Conservation (phyloP, 2,888 invertebrate species). For the Sturmia bella region DNA sequence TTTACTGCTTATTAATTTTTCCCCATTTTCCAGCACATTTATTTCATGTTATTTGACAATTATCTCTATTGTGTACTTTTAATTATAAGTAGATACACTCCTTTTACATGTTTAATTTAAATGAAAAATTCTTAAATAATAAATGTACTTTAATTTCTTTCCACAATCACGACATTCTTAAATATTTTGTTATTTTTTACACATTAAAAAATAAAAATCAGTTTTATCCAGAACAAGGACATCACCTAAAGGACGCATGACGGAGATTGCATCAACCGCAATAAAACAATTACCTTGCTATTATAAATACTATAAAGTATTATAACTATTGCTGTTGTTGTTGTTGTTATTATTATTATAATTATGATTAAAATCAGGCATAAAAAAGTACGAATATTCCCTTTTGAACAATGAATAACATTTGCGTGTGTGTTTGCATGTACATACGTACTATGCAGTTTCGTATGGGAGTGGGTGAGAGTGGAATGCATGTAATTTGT, state of each 20-base stretch:
- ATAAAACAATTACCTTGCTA: constrained; percentile 68
- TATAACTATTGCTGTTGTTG: constrained; percentile 26
- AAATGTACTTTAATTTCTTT: constrained; percentile 11
- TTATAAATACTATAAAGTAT: constrained; percentile 42
- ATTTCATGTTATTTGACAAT: constrained; percentile 53
- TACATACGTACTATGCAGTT: too few species aligned
- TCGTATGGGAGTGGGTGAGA: background rate
- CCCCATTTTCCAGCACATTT: background rate
- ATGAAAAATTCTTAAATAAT: constrained; percentile 41
- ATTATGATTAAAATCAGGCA: constrained; percentile 58
- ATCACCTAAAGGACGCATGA: constrained; percentile 9
- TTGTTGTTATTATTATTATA: constrained; percentile 42
- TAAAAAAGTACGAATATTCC: constrained; percentile 14
- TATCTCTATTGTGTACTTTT: constrained; percentile 51
- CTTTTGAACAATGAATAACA: constrained; percentile 31
- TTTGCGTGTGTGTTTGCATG: background rate
- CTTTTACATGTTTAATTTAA: constrained; percentile 35
- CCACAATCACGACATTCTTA: constrained; percentile 33
- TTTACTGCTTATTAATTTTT: constrained; percentile 11
- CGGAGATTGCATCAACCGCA: constrained; percentile 57
- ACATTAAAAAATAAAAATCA: constrained; percentile 28
- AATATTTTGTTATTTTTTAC: constrained; percentile 31
- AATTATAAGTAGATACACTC: constrained; percentile 33
- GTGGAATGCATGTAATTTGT: constrained; percentile 59
- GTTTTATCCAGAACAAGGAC: constrained; percentile 20